phyloP scores from a whole-genome alignment of 1,140 invertebrate species.

The Thaumetopoea pityocampa region DNA sequence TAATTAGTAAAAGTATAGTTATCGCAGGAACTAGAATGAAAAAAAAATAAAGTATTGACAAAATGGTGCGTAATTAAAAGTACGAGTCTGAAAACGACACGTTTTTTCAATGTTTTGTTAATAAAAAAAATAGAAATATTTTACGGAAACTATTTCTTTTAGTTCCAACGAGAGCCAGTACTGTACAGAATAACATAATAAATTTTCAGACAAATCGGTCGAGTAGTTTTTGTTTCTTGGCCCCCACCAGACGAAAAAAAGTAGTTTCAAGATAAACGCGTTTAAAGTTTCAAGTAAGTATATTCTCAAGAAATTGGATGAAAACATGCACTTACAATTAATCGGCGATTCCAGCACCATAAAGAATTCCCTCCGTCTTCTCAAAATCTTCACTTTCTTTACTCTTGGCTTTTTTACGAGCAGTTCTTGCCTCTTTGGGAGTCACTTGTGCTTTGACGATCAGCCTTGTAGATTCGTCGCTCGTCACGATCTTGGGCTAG shows the following conservation, averaged over 20 bases:
- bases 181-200: background rate
- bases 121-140: slow-evolving; percentile 4
- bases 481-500: background rate
- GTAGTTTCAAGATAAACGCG: slow-evolving; percentile 2
- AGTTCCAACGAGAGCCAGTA: background rate
- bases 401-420: slow-evolving; percentile 4
- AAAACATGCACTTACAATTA: slow-evolving; percentile 2
- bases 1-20: slow-evolving; percentile 3
- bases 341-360: slow-evolving; percentile 3
- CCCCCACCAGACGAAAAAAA: background rate
- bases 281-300: slow-evolving; percentile 3
- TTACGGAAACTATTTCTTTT: background rate
- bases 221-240: background rate
- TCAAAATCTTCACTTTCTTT: slow-evolving; percentile 2
- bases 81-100: slow-evolving; percentile 3
- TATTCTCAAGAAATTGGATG: slow-evolving; percentile 1
- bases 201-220: slow-evolving; percentile 1
- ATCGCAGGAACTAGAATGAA: slow-evolving; percentile 1
- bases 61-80: background rate
- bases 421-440: slow-evolving; percentile 2
- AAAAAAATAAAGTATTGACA: background rate
- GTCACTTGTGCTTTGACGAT: slow-evolving; percentile 3
- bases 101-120: slow-evolving; percentile 1
- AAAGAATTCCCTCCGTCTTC: slow-evolving; percentile 2
- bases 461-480: slow-evolving; percentile 1